These are phyloP conservation scores for Platichthys stellatus DNA, from an alignment of 2,113 vertebrate species.

Conservation along the genomic window DNA sequence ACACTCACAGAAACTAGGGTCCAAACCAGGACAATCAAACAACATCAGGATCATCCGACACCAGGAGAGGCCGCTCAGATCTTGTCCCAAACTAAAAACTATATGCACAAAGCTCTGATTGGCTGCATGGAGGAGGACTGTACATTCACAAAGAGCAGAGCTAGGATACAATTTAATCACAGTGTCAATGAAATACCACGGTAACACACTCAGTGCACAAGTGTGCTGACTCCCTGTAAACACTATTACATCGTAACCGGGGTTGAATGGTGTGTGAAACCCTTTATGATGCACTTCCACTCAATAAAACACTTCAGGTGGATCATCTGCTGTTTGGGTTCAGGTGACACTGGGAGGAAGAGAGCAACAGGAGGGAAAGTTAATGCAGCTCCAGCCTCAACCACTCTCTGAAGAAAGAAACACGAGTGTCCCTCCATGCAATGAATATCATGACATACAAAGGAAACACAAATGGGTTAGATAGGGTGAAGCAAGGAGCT, in stretches of 20 bases:
- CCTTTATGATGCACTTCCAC: conserved; percentile 12
- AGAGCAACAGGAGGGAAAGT: background rate
- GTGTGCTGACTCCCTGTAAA: background rate
- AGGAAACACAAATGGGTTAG: too few relatives aligned
- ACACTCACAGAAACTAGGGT: conserved; percentile 16
- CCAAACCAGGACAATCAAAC: conserved; percentile 4
- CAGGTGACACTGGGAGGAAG: conserved; percentile 1
- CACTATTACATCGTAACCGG: conserved; percentile 13
- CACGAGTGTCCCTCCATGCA: background rate
- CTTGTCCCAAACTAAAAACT: too few relatives aligned
- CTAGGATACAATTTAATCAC: background rate
- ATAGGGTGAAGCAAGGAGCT: too few relatives aligned
- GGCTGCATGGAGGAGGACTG: background rate
- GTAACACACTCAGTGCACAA: conserved; percentile 22
- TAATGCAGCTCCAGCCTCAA: background rate
- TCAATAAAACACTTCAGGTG: conserved; percentile 30
- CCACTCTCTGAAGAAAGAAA: too few relatives aligned
- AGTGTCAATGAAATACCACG: background rate
- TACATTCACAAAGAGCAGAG: background rate
- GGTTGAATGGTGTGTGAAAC: conserved; percentile 47
- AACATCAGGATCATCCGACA: conserved; percentile 33
- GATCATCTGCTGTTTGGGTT: conserved; percentile 17
- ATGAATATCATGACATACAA: background rate
- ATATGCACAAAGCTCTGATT: background rate
- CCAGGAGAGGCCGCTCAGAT: conserved; percentile 1